Evolutionary conservation across 2,888 invertebrate species (phyloP).

Genomic region (Myopa tessellatipennis): DNA sequence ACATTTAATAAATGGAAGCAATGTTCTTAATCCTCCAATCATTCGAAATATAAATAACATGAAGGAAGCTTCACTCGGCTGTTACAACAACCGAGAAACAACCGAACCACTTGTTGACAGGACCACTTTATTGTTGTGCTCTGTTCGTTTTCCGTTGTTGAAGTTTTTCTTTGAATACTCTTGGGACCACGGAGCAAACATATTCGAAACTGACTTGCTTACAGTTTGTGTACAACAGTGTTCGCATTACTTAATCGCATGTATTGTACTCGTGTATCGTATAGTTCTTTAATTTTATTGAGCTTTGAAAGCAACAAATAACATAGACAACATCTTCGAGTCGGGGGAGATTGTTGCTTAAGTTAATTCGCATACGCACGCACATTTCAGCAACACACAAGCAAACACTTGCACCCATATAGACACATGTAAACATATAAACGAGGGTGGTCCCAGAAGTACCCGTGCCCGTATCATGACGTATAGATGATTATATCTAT

Average conservation of each 20-base stretch:
- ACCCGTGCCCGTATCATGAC: no score
- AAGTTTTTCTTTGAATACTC: not conserved
- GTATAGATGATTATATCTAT: no score
- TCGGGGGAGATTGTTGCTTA: slow-evolving; percentile 14
- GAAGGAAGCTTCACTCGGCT: not conserved
- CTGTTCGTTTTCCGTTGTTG: not conserved
- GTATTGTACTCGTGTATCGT: slow-evolving; percentile 3
- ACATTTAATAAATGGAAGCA: no score
- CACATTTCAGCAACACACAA: slow-evolving; percentile 25
- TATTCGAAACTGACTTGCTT: no score
- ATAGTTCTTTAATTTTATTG: slow-evolving; percentile 25
- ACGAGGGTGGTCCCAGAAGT: no score
- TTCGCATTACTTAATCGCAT: slow-evolving; percentile 2
- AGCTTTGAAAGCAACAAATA: slow-evolving; percentile 5
- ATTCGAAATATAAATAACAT: no score
- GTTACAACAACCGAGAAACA: not conserved
- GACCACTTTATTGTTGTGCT: not conserved
- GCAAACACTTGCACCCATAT: slow-evolving; percentile 25
- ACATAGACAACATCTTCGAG: slow-evolving; percentile 13
- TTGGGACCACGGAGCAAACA: no score
- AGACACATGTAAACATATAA: slow-evolving; percentile 4
- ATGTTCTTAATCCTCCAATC: no score
- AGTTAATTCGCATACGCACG: slow-evolving; percentile 24
- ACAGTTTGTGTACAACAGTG: no score
- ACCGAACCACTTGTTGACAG: not conserved